phyloP scores from a whole-genome alignment of 2,888 invertebrate genomes.

The Aphrophora alni region DNA sequence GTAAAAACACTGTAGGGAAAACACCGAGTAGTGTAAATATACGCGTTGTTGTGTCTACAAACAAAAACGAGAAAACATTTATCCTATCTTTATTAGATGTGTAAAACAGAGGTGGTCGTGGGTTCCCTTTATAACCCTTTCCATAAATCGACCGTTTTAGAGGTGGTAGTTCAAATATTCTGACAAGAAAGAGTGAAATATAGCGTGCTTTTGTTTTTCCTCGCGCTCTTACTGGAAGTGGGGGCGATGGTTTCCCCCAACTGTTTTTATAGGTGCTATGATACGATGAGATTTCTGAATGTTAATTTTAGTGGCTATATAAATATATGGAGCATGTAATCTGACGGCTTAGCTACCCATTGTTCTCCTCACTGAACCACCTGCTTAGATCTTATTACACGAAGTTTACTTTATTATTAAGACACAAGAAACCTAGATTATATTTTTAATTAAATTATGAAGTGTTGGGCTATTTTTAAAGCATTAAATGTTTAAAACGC shows the following conservation, averaged over 20 bases:
- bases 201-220: slow-evolving; percentile 15
- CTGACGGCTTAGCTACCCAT: slow-evolving; percentile 32
- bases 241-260: background rate
- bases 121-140: background rate
- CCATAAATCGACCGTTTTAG: slow-evolving; percentile 14
- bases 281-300: background rate
- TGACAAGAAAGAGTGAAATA: slow-evolving; percentile 21
- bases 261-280: background rate
- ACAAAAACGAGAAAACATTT: background rate
- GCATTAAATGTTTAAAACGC: no score
- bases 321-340: slow-evolving; percentile 41
- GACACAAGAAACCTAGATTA: background rate
- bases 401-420: background rate
- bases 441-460: background rate
- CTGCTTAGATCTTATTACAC: background rate
- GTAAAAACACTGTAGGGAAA: background rate
- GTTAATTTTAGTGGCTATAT: slow-evolving; percentile 16
- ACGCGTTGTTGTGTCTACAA: background rate
- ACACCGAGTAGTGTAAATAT: background rate
- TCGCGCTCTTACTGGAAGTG: background rate
- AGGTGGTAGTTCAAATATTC: background rate
- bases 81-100: background rate
- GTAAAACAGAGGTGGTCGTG: background rate
- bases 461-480: background rate
- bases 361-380: slow-evolving; percentile 18